Evolutionary conservation across 2,797 vertebrate species (phyloP).

Genomic region (Hydrophis major): DNA sequence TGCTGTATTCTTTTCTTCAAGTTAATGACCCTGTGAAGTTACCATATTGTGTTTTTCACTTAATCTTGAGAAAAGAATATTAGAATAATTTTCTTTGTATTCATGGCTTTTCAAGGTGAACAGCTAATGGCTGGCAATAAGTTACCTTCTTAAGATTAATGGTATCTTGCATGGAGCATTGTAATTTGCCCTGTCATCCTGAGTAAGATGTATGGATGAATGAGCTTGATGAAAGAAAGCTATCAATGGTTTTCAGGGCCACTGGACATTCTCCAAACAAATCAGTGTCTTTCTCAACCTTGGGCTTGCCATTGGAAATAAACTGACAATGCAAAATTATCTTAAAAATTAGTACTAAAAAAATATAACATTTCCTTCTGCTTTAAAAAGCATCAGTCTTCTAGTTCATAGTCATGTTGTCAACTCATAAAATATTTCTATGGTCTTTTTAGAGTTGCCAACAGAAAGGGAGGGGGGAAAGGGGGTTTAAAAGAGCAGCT

Average conservation of each 20-base stretch:
- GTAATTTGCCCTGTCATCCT: slow-evolving; percentile 55
- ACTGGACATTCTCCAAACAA: background rate
- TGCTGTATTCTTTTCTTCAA: slow-evolving; percentile 29
- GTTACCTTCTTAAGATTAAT: slow-evolving; percentile 63
- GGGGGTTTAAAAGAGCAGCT: too few relatives aligned
- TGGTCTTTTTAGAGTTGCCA: too few relatives aligned
- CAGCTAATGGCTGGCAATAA: slow-evolving; percentile 60
- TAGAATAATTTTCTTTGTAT: slow-evolving; percentile 60
- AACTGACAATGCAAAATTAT: slow-evolving; percentile 4
- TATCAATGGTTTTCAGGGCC: slow-evolving; percentile 28
- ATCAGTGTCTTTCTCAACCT: slow-evolving; percentile 38
- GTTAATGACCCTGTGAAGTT: slow-evolving; percentile 42
- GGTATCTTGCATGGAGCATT: slow-evolving; percentile 41
- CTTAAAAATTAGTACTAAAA: slow-evolving; percentile 13
- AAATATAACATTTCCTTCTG: slow-evolving; percentile 4
- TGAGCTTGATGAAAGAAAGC: slow-evolving; percentile 32
- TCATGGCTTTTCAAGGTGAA: slow-evolving; percentile 68
- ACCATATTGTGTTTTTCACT: slow-evolving; percentile 41
- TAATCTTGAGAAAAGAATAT: slow-evolving; percentile 46
- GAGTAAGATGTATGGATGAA: slow-evolving; percentile 28
- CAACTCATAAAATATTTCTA: too few relatives aligned
- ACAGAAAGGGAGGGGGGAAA: too few relatives aligned
- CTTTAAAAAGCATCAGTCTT: background rate
- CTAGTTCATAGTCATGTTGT: background rate
- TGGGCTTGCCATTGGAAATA: slow-evolving; percentile 32